Percentiles rank a stretch among this genome's conserved stretches.
Evolutionary conservation across 2,113 vertebrate species (phyloP).

Genomic region (Ancistrus triradiatus): DNA sequence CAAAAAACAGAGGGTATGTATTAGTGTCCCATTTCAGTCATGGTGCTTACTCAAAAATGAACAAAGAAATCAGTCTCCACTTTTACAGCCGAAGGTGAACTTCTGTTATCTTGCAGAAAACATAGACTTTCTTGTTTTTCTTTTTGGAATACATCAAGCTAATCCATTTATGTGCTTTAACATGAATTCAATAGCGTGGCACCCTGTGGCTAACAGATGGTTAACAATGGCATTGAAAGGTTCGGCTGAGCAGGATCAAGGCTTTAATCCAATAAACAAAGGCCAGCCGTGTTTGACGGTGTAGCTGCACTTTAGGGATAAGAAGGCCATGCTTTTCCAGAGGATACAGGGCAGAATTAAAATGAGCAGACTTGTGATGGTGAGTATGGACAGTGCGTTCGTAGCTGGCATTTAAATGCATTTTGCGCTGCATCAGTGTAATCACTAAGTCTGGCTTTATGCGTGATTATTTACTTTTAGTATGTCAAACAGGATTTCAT

Average conservation of each 20-base stretch:
- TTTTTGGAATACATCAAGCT: constrained; percentile 11
- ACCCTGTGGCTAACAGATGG: constrained; percentile 48
- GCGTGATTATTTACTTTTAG: background rate
- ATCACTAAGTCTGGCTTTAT: background rate
- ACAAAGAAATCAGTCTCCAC: too few species aligned
- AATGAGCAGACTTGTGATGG: background rate
- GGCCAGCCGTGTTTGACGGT: constrained; percentile 40
- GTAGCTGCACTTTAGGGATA: background rate
- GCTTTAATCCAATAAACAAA: constrained; percentile 49
- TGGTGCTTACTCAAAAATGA: background rate
- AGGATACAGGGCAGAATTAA: constrained; percentile 1
- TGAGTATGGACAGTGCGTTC: background rate
- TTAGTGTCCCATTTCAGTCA: background rate
- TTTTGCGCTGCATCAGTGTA: background rate
- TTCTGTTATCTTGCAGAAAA: too few species aligned
- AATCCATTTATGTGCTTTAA: constrained; percentile 39
- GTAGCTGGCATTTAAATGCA: background rate
- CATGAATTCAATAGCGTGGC: constrained; percentile 42
- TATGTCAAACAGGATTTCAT: background rate
- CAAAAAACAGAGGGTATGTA: constrained; percentile 28
- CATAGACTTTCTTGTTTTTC: too few species aligned
- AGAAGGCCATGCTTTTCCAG: constrained; percentile 1
- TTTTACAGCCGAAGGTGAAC: too few species aligned
- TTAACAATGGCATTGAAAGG: constrained; percentile 55
- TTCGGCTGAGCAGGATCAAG: constrained; percentile 50